Evolutionary conservation across 2,113 vertebrate species (phyloP), one percentile per base, ranked within the genome.

Genomic region (Casuarius casuarius): DNA sequence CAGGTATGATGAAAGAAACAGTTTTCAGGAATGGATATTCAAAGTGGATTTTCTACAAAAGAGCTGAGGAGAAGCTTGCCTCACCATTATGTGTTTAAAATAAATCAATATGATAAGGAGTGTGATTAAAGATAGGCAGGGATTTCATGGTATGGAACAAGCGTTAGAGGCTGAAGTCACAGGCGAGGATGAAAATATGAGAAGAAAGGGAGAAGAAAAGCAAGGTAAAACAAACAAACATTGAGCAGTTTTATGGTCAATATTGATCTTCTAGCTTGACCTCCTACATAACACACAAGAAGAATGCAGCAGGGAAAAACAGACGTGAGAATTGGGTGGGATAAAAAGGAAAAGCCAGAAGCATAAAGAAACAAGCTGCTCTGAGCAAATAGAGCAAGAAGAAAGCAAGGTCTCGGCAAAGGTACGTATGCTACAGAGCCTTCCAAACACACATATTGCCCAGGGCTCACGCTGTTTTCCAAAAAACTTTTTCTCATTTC

Each of bases 401-500:
- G 51, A 92, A 94, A 91, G 40, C 28, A 73, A 89, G 12, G 15
- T 75, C 14, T 92, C 58, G 12, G 28, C 31, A 72, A 51, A 86
- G 33, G 28, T 29, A 58, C 14, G 1, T 11, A 38, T n/a, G 23
- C 68, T 79, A 62, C 31, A 66, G 38, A 62, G 86, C 46, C 62
- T 96, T 91, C 62, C 85, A 94, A 65, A 66, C 38, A 63, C 46
- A 81, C 8, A 6, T 63, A 77, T 22, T 79, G 80, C 89, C 83
- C 89, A 86, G 92, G 76, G 84, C 58, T 44, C 17, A 80, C 75
- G 14, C 21, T 93, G 21, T 86, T 92, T 94, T 97, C 92, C 95
- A 96, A 84, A 97, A 97, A 76, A 21, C 54, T 89, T 95, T 94
- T 93, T 35, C 72, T 73, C 28, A 68, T 88, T 95, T 97, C 92